Evolutionary conservation across 2,113 vertebrate species (phyloP).

Genomic region (Tretioscincus oriximinensis): DNA sequence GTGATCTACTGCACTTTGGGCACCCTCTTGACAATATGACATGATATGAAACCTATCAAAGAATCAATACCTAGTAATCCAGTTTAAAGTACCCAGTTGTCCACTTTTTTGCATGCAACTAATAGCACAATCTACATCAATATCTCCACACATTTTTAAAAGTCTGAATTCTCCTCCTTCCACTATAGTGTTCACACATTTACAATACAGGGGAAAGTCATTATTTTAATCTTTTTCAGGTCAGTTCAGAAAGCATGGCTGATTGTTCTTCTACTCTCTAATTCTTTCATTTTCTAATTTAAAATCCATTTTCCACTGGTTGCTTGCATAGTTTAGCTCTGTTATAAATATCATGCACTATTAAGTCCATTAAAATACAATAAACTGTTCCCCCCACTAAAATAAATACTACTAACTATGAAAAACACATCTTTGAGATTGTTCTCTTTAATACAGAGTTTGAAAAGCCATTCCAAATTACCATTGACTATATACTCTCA

Average conservation of each 20-base stretch:
- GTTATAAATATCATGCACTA: slow-evolving; percentile 6
- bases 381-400: not conserved
- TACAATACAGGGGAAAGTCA: not conserved
- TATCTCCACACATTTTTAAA: too few species aligned
- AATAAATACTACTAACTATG: not conserved
- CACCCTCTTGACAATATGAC: too few species aligned
- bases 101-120: too few species aligned
- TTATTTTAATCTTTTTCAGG: not conserved
- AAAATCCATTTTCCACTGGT: not conserved
- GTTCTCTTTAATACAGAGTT: not conserved
- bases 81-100: too few species aligned
- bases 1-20: too few species aligned
- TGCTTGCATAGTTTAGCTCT: slow-evolving; percentile 12
- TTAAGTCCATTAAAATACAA: slow-evolving; percentile 7
- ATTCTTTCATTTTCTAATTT: slow-evolving; percentile 4
- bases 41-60: too few species aligned
- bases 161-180: too few species aligned
- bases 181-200: not conserved
- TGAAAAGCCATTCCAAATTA: not conserved
- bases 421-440: not conserved
- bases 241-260: not conserved
- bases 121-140: too few species aligned
- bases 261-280: not conserved
- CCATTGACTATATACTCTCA: not conserved
- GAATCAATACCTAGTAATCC: too few species aligned